A percentile compares a stretch with the other conserved stretches of the same genome.
phyloP scores from a whole-genome alignment of 2,888 invertebrate genomes.

The Neoitamus cyanurus region DNA sequence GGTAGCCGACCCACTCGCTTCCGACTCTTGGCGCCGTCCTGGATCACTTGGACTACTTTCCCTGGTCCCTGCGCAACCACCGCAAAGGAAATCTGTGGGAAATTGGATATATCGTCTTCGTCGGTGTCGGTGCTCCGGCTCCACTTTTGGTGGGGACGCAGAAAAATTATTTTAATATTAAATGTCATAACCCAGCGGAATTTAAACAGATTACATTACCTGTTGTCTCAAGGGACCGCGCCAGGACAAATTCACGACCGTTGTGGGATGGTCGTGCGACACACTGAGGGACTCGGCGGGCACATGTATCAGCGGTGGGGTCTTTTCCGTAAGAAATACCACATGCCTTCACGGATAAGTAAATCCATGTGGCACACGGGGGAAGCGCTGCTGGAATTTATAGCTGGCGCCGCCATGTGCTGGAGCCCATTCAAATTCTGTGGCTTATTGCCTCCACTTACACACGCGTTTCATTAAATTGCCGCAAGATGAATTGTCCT shows the following conservation, averaged over 20 bases:
- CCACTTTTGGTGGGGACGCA: background rate
- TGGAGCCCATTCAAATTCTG: slow-evolving; percentile 50
- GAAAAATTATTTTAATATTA: slow-evolving; percentile 37
- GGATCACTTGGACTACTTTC: background rate
- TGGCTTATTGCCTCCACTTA: slow-evolving; percentile 46
- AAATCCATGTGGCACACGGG: background rate
- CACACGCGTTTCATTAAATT: slow-evolving; percentile 32
- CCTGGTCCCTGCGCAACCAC: background rate
- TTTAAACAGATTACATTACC: slow-evolving; percentile 36
- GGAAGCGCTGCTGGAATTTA: slow-evolving; percentile 49
- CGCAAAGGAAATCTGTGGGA: slow-evolving; percentile 4
- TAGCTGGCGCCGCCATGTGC: slow-evolving; percentile 52
- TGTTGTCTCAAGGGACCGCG: slow-evolving; percentile 19
- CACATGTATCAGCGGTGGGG: background rate
- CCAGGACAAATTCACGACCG: slow-evolving; percentile 6
- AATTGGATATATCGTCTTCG: background rate
- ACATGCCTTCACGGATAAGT: background rate
- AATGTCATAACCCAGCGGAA: slow-evolving; percentile 32
- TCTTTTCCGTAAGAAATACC: background rate
- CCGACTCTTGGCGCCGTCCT: background rate
- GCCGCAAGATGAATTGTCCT: slow-evolving; percentile 14
- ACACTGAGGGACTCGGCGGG: background rate
- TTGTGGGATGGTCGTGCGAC: background rate
- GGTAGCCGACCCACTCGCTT: background rate
- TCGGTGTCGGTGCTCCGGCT: background rate